These are phyloP conservation scores for Zaprionus inermis DNA, from an alignment of 1,140 invertebrate species.

Conservation along the genomic window DNA sequence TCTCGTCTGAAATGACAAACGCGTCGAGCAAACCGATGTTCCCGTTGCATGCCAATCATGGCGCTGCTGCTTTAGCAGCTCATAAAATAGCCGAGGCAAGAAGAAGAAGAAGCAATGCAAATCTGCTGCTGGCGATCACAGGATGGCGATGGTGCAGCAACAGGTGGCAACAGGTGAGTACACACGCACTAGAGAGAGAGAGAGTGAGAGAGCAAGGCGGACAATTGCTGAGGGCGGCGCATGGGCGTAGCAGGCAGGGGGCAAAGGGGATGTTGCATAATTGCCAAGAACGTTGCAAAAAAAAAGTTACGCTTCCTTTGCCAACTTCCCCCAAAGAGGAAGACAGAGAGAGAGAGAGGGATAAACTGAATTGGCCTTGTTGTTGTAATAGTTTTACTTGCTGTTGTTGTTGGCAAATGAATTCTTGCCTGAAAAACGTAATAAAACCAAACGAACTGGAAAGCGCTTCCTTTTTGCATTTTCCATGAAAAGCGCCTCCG, in stretches of 20 bases:
- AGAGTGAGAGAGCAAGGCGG: conserved; percentile 1
- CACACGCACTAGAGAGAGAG: neutral
- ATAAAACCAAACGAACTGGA: conserved; percentile 76
- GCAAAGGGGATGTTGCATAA: conserved; percentile 27
- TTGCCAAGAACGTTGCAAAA: conserved; percentile 51
- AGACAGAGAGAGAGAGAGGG: conserved; percentile 4
- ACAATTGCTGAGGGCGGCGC: conserved; percentile 36
- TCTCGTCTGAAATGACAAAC: neutral
- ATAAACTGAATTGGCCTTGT: conserved; percentile 46
- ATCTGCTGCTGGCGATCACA: conserved; percentile 20
- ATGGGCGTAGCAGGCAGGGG: conserved; percentile 7
- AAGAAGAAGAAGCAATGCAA: conserved; percentile 19
- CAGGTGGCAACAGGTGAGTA: conserved; percentile 21
- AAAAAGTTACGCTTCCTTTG: conserved; percentile 39
- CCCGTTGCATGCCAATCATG: neutral
- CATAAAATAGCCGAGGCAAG: conserved; percentile 1
- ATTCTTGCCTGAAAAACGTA: conserved; percentile 62
- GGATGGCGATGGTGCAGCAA: conserved; percentile 14
- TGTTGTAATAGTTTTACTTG: conserved; percentile 29
- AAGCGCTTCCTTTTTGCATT: conserved; percentile 64
- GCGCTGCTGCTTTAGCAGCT: conserved; percentile 2
- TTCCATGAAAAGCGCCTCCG: conserved; percentile 61
- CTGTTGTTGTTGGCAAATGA: conserved; percentile 32
- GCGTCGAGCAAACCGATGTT: neutral
- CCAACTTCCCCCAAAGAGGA: conserved; percentile 31